Evolutionary conservation across 2,113 vertebrate genomes (phyloP).

Genomic region (Sceloporus undulatus): DNA sequence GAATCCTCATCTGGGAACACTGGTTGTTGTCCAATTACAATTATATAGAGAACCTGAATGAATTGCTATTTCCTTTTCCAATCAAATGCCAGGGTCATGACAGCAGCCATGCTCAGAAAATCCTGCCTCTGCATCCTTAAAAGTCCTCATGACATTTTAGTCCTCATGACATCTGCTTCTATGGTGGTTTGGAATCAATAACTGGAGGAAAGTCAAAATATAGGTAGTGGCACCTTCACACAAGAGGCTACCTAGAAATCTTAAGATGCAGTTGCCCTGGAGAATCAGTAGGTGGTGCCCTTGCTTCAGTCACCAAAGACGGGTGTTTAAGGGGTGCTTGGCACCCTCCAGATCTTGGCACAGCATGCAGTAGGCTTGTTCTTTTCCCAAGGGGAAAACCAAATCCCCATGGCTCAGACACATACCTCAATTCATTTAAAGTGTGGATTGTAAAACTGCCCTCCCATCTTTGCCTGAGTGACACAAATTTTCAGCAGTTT

Average conservation of each 20-base stretch:
- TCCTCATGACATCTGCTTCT: background rate
- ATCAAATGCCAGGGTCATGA: background rate
- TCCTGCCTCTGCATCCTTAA: background rate
- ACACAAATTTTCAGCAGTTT: background rate
- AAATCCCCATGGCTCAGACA: background rate
- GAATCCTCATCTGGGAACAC: background rate
- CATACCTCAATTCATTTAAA: background rate
- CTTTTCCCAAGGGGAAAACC: background rate
- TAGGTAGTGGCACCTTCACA: background rate
- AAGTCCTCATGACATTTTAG: background rate
- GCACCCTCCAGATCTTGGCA: slow-evolving; percentile 8
- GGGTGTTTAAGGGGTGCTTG: background rate
- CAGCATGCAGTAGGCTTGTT: background rate
- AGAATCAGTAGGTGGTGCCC: slow-evolving; percentile 24
- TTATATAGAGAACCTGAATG: background rate
- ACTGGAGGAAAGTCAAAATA: background rate
- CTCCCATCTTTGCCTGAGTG: background rate
- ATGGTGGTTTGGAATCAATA: background rate
- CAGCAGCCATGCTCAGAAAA: background rate
- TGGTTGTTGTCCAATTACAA: background rate
- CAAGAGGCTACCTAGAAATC: background rate
- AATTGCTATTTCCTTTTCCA: background rate
- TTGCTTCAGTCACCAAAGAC: slow-evolving; percentile 9
- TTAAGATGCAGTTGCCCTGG: background rate
- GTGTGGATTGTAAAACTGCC: background rate